Evolutionary conservation across 2,797 vertebrate species (phyloP), one percentile per base, ranked within the genome.

Genomic region (Xyrichtys novacula): DNA sequence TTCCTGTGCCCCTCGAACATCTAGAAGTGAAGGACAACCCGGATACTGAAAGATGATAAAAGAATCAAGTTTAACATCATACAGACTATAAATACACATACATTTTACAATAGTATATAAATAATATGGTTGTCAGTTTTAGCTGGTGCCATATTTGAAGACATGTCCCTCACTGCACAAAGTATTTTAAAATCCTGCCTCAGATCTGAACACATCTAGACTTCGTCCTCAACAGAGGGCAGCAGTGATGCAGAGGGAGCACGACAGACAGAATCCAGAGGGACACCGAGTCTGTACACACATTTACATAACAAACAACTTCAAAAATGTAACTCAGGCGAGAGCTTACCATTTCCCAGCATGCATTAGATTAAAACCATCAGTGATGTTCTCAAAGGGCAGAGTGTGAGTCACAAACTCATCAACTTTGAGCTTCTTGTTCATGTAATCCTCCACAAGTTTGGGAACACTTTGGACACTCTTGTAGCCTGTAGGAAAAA

Each of bases 321-420:
- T 68, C 10, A 42, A 26, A 19, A 38, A 50, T 14, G 16, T 12
- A 28, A 26, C 15, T 54, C 7, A 63, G 57, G 22, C 34, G 0
- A 1, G 59, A 47, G 46, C 32, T 72, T 74, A 80, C 63, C 64
- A 79, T 82, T 96, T 94, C 42, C 96, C 96, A 49, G 91, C 69
- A 76, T 95, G 95, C 96, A 97, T 93, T 47, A 96, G 93, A 57
- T 97, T 95, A 86, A 97, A 97, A 31, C 94, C 94, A 47, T 96
- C 90, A 12, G 94, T 95, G 76, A 98, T 95, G 89, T 95, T 89
- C 44, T 92, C 84, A 68, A 97, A 96, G 76, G 95, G 89, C 65
- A 98, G 59, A 1, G 60, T 95, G 82, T 96, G 93, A 71, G 94
- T 96, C 65, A 98, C 94, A 89, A 97, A 97, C 77, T 97, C 96